Conservation (phyloP, 2,113 vertebrate genomes). For the Oenanthe oenanthe region DNA sequence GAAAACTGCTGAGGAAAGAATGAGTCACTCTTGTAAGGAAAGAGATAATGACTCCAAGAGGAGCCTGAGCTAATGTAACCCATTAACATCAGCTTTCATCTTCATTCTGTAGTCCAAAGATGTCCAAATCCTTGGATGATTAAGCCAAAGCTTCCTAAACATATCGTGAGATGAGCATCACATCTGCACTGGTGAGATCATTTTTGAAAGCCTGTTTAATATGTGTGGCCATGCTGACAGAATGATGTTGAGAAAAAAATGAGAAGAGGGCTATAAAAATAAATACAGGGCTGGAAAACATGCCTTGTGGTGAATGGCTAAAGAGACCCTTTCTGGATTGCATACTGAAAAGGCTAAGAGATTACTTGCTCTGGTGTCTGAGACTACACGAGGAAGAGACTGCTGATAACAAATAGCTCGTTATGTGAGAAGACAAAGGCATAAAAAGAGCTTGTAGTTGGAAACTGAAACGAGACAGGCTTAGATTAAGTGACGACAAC, state of each 20-base stretch:
- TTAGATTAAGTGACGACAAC: constrained; percentile 19
- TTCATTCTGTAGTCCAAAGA: neutral
- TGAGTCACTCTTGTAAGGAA: neutral
- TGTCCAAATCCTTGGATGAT: neutral
- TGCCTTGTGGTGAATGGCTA: neutral
- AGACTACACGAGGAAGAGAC: constrained; percentile 11
- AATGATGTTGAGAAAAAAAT: neutral
- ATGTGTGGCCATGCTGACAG: neutral
- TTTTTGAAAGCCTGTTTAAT: constrained; percentile 11
- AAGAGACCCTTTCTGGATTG: neutral
- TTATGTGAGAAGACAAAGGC: constrained; percentile 32
- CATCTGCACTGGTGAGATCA: neutral
- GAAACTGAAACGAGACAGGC: constrained; percentile 25
- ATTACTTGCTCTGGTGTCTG: constrained; percentile 10
- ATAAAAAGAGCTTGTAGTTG: constrained; percentile 5
- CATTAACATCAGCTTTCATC: neutral
- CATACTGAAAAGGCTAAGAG: neutral
- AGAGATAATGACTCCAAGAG: neutral
- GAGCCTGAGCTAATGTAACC: neutral
- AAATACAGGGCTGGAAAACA: constrained; percentile 9
- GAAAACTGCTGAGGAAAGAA: neutral
- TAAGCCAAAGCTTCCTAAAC: neutral
- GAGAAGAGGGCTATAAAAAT: neutral
- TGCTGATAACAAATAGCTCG: constrained; percentile 30
- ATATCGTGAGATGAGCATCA: neutral